phyloP scores from a whole-genome alignment of 2,113 vertebrate genomes.

The Daboia siamensis region DNA sequence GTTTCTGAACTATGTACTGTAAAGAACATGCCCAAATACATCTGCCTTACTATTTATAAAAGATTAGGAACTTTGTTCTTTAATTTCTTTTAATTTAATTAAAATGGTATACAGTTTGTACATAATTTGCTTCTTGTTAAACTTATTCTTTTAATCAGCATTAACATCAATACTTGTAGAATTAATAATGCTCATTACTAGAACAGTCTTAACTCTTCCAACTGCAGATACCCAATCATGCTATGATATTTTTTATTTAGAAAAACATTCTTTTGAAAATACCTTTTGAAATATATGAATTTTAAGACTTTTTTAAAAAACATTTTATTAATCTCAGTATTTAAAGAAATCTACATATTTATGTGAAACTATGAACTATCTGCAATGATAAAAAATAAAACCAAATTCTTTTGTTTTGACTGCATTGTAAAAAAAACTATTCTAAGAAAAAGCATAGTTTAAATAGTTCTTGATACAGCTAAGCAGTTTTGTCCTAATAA shows the following conservation, averaged over 20 bases:
- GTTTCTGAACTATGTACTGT: not conserved
- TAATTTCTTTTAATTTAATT: not conserved
- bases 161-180: not conserved
- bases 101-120: not conserved
- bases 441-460: slow-evolving; percentile 60
- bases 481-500: slow-evolving; percentile 67
- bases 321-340: slow-evolving; percentile 10
- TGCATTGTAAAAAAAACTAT: slow-evolving; percentile 39
- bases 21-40: not conserved
- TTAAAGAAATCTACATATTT: slow-evolving; percentile 17
- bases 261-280: not conserved
- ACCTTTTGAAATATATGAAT: not conserved
- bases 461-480: slow-evolving; percentile 58
- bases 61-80: not conserved
- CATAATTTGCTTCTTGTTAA: not conserved
- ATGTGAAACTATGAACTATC: slow-evolving; percentile 38
- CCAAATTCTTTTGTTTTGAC: slow-evolving; percentile 46
- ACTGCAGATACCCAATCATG: not conserved
- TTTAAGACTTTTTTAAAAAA: not conserved
- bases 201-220: not conserved
- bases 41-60: not conserved
- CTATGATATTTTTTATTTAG: not conserved
- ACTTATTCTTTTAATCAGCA: not conserved
- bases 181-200: not conserved
- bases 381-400: slow-evolving; percentile 38